Conservation (phyloP, 2,113 vertebrate genomes). For the Phocoena phocoena region DNA sequence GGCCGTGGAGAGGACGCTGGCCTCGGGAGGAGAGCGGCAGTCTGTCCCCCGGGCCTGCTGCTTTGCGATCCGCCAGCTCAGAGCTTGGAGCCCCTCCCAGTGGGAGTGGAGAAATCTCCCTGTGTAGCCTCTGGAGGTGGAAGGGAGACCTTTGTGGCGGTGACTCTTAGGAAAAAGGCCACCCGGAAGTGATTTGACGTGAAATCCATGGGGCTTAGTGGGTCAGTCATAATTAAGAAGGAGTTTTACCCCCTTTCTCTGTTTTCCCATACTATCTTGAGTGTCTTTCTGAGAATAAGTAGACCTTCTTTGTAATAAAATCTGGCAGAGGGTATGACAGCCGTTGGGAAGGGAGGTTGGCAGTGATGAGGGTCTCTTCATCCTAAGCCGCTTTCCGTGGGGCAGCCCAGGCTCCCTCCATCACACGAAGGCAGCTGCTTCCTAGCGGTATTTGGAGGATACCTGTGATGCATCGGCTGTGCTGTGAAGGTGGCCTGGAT, state of each 20-base stretch:
- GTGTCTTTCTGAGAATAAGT: background rate
- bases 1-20: background rate
- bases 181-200: background rate
- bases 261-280: background rate
- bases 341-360: background rate
- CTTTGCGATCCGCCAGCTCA: background rate
- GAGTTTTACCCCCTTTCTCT: background rate
- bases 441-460: accelerated
- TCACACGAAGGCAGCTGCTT: background rate
- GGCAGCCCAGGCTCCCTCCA: background rate
- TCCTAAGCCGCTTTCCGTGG: background rate
- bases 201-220: background rate
- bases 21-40: accelerated
- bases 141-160: accelerated
- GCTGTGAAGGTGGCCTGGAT: no score
- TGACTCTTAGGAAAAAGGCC: background rate
- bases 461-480: background rate
- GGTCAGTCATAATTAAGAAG: background rate
- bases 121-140: background rate
- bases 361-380: background rate
- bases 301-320: background rate
- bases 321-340: background rate
- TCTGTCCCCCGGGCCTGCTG: background rate
- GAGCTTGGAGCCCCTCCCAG: background rate
- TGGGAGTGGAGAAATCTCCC: background rate